phyloP scores from a whole-genome alignment of 2,888 invertebrate genomes.

The Synanthedon formicaeformis region DNA sequence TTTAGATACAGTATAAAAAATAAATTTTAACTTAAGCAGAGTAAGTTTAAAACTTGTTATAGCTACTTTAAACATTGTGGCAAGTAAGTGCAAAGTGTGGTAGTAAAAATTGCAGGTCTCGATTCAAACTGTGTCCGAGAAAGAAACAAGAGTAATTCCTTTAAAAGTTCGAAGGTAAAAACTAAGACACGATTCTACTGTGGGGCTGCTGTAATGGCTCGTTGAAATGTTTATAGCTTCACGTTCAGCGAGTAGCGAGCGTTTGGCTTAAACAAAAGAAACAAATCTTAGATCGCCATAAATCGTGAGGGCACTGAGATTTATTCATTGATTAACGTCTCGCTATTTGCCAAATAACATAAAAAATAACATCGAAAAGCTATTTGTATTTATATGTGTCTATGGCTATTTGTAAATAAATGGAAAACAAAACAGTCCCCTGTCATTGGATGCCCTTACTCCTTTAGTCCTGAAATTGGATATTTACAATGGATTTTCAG shows the following conservation, averaged over 20 bases:
- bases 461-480: neutral
- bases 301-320: constrained; percentile 39
- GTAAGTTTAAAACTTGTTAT: too few species aligned
- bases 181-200: constrained; percentile 43
- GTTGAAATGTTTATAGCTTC: constrained; percentile 55
- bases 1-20: too few species aligned
- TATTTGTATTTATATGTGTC: too few species aligned
- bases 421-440: constrained; percentile 8
- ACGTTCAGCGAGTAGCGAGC: constrained; percentile 17
- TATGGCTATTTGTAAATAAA: neutral
- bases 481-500: neutral
- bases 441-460: neutral
- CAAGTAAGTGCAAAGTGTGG: neutral
- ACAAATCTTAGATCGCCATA: constrained; percentile 54
- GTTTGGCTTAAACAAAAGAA: constrained; percentile 18
- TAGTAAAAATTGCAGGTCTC: neutral
- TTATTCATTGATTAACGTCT: constrained; percentile 52
- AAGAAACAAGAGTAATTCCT: constrained; percentile 39
- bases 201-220: constrained; percentile 42
- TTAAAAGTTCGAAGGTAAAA: constrained; percentile 44
- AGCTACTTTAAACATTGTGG: neutral
- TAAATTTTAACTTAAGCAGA: too few species aligned
- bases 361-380: constrained; percentile 12
- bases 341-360: constrained; percentile 29
- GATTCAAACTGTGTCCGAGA: constrained; percentile 21